phyloP scores from a whole-genome alignment of 1,140 invertebrate genomes.

The Papilio machaon region DNA sequence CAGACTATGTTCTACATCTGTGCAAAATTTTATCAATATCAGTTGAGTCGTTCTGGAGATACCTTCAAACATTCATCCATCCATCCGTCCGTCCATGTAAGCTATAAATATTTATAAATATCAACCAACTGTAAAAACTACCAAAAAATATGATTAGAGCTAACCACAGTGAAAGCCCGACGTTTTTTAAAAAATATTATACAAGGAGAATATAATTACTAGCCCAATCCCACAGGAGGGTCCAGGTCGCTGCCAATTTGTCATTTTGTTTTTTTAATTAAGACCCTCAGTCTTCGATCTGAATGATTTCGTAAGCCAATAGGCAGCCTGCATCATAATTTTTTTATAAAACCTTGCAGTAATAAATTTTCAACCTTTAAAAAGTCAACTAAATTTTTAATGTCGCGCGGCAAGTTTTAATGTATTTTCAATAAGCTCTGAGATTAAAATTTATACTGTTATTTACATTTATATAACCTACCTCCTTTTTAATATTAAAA shows the following conservation, averaged over 20 bases:
- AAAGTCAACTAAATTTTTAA: not conserved
- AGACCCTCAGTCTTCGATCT: not conserved
- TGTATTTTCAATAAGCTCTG: not conserved
- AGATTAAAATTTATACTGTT: not conserved
- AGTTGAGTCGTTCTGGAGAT: too few relatives aligned
- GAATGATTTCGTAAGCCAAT: not conserved
- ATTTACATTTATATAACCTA: not conserved
- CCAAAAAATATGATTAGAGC: not conserved
- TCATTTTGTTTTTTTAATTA: slow-evolving; percentile 25
- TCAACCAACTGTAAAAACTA: not conserved
- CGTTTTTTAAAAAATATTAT: not conserved
- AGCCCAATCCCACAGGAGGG: not conserved
- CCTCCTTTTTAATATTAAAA: not conserved
- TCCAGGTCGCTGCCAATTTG: not conserved
- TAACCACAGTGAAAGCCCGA: not conserved
- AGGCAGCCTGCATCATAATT: not conserved
- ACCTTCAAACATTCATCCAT: too few relatives aligned
- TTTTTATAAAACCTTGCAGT: slow-evolving; percentile 2
- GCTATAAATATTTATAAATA: not conserved
- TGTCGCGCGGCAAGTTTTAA: not conserved
- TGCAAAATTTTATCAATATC: too few relatives aligned
- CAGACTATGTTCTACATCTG: too few relatives aligned
- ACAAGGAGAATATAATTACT: not conserved
- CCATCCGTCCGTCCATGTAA: not conserved
- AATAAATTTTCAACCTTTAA: not conserved